A percentile compares a stretch with the other conserved stretches of the same genome.
phyloP scores from a whole-genome alignment of 2,888 invertebrate genomes.

The Mamestra brassicae region DNA sequence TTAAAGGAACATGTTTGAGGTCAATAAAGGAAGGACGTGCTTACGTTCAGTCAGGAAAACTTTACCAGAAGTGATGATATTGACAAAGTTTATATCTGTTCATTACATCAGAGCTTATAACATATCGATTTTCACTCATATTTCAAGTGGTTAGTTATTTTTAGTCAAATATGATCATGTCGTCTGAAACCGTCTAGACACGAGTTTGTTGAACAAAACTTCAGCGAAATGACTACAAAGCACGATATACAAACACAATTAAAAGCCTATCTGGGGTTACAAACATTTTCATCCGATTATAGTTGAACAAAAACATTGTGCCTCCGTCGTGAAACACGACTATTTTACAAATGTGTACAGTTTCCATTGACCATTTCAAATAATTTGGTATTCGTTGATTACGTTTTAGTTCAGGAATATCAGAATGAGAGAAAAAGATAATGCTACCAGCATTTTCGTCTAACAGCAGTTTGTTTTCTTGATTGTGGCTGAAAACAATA shows the following conservation, averaged over 20 bases:
- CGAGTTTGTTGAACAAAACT: conserved; percentile 20
- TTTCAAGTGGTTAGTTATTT: not conserved
- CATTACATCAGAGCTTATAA: not conserved
- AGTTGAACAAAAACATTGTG: conserved; percentile 1
- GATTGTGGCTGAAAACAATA: not conserved
- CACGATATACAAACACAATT: conserved; percentile 19
- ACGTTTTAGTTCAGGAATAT: not conserved
- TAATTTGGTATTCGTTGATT: not conserved
- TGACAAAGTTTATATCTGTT: not conserved
- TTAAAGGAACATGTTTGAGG: not conserved
- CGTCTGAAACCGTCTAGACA: conserved; percentile 11
- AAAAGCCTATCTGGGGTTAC: conserved; percentile 15
- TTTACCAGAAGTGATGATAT: not conserved
- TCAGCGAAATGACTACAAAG: conserved; percentile 14
- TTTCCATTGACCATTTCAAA: not conserved
- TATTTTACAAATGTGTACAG: not conserved
- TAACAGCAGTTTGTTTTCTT: not conserved
- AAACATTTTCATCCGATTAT: conserved; percentile 20
- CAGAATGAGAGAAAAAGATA: no score
- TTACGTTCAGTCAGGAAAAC: not conserved
- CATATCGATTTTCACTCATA: not conserved
- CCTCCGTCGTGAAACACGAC: conserved; percentile 7
- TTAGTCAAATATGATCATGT: not conserved
- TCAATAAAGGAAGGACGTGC: not conserved
- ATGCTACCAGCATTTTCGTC: no score